These are phyloP conservation scores for Etheostoma nigrum DNA, from an alignment of 2,797 vertebrate genomes.

Conservation along the genomic window DNA sequence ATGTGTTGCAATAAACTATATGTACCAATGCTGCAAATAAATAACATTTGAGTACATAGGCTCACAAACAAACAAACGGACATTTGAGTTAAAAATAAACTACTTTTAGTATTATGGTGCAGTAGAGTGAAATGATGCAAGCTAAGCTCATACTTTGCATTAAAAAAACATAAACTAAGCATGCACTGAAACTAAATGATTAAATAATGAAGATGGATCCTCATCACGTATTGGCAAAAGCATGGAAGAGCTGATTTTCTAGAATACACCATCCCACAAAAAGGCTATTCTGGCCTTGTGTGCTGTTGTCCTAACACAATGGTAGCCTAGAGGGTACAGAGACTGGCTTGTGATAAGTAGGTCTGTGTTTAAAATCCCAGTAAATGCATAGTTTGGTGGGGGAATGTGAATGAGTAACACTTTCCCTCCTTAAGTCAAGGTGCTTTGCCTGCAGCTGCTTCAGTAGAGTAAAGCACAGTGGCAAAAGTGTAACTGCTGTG, in stretches of 20 bases:
- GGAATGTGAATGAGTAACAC: conserved; percentile 61
- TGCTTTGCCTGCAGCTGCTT: conserved; percentile 63
- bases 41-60: conserved; percentile 16
- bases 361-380: conserved; percentile 44
- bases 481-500: conserved; percentile 55
- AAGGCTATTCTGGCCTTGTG: conserved; percentile 23
- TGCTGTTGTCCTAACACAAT: conserved; percentile 21
- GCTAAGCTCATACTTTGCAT: background rate
- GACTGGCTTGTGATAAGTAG: conserved; percentile 49
- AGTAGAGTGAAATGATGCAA: background rate
- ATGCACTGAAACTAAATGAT: background rate
- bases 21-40: conserved; percentile 30
- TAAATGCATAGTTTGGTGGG: conserved; percentile 46
- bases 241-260: conserved; percentile 16
- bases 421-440: conserved; percentile 70
- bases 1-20: conserved; percentile 36
- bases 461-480: conserved; percentile 39
- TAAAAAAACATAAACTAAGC: background rate
- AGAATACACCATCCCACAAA: conserved; percentile 7
- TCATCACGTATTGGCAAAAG: background rate
- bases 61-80: conserved; percentile 33
- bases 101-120: background rate
- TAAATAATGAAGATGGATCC: background rate
- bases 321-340: conserved; percentile 32
- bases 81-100: background rate